Evolutionary conservation across 2,797 vertebrate genomes (phyloP), one percentile per base, ranked within the genome.

Genomic region (Sebastiscus tertius): DNA sequence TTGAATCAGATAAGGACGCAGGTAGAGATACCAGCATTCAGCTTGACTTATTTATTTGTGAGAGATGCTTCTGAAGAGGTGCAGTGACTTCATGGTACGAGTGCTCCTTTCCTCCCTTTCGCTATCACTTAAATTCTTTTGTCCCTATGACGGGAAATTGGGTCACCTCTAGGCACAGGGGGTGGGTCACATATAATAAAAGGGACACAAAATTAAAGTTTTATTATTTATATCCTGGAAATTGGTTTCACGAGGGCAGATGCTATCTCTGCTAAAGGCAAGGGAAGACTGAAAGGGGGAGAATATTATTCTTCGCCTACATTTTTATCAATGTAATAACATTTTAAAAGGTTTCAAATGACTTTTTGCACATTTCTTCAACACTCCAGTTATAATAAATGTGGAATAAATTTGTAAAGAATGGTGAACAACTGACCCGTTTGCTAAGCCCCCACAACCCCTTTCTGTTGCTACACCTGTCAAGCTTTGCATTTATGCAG

Each of bases 181-280:
- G 88, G 81, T 80, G 85, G 89, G 92, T 93, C 94, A 94, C 75
- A 82, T 90, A 87, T 93, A 93, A 95, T 95, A 95, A 94, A 94
- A 88, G 91, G 78, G 71, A 93, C 87, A 90, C 72, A 89, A 94
- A 95, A 95, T 95, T 89, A 93, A 95, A 95, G 85, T 94, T 96
- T 92, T 94, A 95, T 96, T 95, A 96, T 96, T 96, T 94, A 96
- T 96, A 94, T 93, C 84, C 85, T 86, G 80, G 91, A 95, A 95
- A 96, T 95, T 95, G 94, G 92, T 94, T 95, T 89, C 80, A 89
- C 71, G 72, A 88, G 89, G 91, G 90, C 82, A 93, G 91, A 94
- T 92, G 64, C 39, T 87, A 91, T 93, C 92, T 81, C 54, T 77
- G 81, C 92, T 85, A 62, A 83, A 92, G 91, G 90, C 87, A 52